Evolutionary conservation across 64 coral and sea anemone genomes (phyloP), one percentile per base, ranked within the genome.

Genomic region (Hydrozoanthus tunicans): DNA sequence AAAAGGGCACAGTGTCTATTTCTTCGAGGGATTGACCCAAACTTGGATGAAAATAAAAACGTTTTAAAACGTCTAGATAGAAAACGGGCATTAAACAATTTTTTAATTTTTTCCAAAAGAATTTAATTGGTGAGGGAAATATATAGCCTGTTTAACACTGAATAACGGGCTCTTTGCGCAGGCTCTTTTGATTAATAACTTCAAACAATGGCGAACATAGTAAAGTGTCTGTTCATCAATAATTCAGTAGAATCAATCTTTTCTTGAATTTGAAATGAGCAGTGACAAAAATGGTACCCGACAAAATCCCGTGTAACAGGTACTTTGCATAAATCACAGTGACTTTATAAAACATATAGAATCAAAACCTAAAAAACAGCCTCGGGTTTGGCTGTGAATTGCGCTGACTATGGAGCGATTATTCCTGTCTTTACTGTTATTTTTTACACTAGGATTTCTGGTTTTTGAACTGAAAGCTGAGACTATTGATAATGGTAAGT

Each of bases 261-360:
- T 26, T 58, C 20, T 51, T 12, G 84, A 88, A 88, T 88, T 7
- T 60, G 56, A 88, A 88, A 88, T 74, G 55, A 88, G 26, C 83
- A 86, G 67, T 58, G 59, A 73, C 51, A 59, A 88, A 88, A 73
- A 27, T 43, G 23, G 67, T 56, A 88, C 84, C 84, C 13, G 69
- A 13, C 68, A 13, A 73, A 58, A 73, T 32, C 3, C 68, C 12
- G 55, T 43, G 69, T 27, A 24, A 74, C 84, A 60, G 84, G 84
- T 88, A 56, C 11, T 75, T 88, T 74, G 24, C 5, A 59, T 53
- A 74, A 73, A 73, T 43, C 23, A 43, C 68, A 58, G n/a, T 14
- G 56, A 10, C 56, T 61, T 17, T 13, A 56, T 25, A 9, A 88
- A 13, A 23, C 7, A 75, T 86, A 26, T 68, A 51, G 59, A 75